Conservation (phyloP, 2,113 vertebrate genomes). For the Sylvilagus bachmani region DNA sequence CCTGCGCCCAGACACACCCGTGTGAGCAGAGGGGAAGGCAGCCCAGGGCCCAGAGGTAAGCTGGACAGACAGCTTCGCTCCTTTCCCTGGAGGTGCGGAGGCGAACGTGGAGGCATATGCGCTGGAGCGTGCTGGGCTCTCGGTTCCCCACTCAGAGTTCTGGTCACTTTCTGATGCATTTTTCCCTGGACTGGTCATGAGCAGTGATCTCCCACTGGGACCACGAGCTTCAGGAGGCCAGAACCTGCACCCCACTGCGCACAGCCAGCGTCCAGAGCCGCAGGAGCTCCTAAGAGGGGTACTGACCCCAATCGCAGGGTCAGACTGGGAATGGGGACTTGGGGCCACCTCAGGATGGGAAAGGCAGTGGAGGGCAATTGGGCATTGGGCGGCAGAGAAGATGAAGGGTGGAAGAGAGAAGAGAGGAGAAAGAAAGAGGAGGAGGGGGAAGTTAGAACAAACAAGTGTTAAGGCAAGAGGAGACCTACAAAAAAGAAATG, state of each 20-base stretch:
- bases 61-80: background rate
- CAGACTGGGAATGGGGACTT: background rate
- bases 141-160: background rate
- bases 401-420: background rate
- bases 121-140: background rate
- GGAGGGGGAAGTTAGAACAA: background rate
- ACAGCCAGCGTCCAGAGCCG: background rate
- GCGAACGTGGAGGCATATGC: fast-evolving
- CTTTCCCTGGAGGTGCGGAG: background rate
- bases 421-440: background rate
- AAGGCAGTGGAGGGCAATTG: background rate
- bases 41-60: constrained; percentile 73
- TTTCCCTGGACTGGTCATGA: background rate
- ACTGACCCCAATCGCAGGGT: background rate
- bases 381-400: background rate
- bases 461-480: background rate
- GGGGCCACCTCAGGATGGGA: background rate
- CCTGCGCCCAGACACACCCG: background rate
- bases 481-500: background rate
- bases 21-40: background rate
- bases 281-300: fast-evolving
- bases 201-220: background rate
- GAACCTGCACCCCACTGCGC: background rate
- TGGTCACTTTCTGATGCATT: background rate
- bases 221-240: background rate